Evolutionary conservation across 2,113 vertebrate genomes (phyloP), one percentile per base, ranked within the genome.

Genomic region (Stegostoma tigrinum): DNA sequence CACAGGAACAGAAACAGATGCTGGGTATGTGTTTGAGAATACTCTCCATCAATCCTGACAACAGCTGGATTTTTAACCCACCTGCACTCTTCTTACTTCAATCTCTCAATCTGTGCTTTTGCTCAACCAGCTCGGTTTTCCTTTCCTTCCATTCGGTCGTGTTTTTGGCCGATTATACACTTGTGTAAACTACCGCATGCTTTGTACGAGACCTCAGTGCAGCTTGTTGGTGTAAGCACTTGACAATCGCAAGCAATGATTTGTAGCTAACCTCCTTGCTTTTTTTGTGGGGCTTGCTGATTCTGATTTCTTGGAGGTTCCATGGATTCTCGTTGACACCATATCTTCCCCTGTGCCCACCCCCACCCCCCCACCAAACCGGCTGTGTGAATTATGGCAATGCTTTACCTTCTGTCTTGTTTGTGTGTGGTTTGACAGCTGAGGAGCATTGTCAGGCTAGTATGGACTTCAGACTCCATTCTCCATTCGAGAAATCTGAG

Each of bases 1-100:
- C 97, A 1, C 89, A 66, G 17, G 89, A 93, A 66, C 89, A 93
- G 61, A 93, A 66, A 21, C 89, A 93, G 89, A 93, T 93, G 61
- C n/a, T 93, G 61, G 89, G 89, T 93, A 66, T 2, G 89, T 66
- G 34, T 93, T 64, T 23, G 48, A 52, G 24, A 87, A 10, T 1
- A 61, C 55, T 12, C 55, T 0, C 55, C 55, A 8, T 12, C n/a
- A 3, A 2, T 38, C n/a, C 80, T 12, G 38, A 83, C 80, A 42
- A 42, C 5, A 19, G 12, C 42, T 19, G 38, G 6, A 38, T 38
- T 21, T 61, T 42, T 42, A 45, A 83, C 5, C 17, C 21, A 17
- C 5, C 38, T 42, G 17, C n/a, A 6, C 30, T 83, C n/a, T 19
- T 42, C 78, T 38, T 21, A 38, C 30, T 80, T 15, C 10, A n/a